Conservation (phyloP, 2,888 invertebrate genomes). For the Ennomos fuscantarius region DNA sequence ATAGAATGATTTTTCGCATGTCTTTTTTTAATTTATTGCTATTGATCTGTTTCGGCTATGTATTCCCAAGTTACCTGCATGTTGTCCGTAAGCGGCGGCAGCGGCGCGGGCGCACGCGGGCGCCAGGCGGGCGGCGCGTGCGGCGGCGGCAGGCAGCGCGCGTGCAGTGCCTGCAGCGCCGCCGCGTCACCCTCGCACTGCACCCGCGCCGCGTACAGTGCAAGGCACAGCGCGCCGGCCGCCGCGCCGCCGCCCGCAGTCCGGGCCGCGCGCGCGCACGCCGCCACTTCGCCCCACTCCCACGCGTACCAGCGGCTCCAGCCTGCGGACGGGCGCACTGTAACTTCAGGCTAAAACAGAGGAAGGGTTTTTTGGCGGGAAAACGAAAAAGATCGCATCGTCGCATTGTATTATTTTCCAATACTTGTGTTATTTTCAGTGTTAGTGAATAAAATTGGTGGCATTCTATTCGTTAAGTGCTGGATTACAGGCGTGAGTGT, state of each 20-base stretch:
- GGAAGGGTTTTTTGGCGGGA: no score
- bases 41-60: no score
- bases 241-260: constrained; percentile 43
- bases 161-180: constrained; percentile 57
- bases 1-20: no score
- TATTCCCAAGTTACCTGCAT: constrained; percentile 56
- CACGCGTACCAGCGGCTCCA: constrained; percentile 78
- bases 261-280: constrained; percentile 49
- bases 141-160: constrained; percentile 61
- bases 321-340: constrained; percentile 50
- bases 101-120: constrained; percentile 40
- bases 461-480: no score
- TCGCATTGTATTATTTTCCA: no score
- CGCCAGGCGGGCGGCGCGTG: constrained; percentile 44
- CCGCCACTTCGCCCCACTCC: constrained; percentile 76
- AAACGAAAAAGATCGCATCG: no score
- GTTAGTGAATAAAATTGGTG: no score
- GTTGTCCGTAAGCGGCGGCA: constrained; percentile 44
- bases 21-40: no score
- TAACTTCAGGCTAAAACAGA: no score
- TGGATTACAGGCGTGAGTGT: no score
- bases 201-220: constrained; percentile 70
- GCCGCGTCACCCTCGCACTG: constrained; percentile 54
- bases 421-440: no score
- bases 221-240: constrained; percentile 39